A percentile compares a stretch with the other conserved stretches of the same genome.
Evolutionary conservation across 2,113 vertebrate species (phyloP).

Genomic region (Peromyscus californicus): DNA sequence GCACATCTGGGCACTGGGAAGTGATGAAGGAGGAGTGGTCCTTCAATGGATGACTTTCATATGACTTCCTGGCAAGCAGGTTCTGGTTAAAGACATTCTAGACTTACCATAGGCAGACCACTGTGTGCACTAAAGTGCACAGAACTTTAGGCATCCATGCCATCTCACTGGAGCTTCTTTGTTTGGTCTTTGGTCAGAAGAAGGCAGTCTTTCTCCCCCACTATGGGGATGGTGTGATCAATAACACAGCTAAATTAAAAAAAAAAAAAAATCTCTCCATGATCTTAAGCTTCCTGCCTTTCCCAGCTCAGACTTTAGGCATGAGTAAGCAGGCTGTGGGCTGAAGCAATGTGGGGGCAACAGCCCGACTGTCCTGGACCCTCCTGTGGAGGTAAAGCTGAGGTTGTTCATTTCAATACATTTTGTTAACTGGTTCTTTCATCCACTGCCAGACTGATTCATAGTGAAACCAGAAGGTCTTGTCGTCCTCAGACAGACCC

Average conservation of each 20-base stretch:
- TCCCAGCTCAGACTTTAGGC: not conserved
- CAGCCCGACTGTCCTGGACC: not conserved
- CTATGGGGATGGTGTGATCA: not conserved
- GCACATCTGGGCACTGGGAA: not conserved
- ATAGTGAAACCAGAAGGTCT: not conserved
- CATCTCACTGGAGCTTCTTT: not conserved
- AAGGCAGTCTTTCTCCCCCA: not conserved
- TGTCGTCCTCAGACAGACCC: not conserved
- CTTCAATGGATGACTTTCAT: not conserved
- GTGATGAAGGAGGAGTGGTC: not conserved
- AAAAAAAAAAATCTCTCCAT: not conserved
- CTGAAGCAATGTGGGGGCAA: not conserved
- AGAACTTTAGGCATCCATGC: not conserved
- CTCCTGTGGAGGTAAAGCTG: not conserved
- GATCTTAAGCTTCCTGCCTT: not conserved
- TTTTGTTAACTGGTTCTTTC: not conserved
- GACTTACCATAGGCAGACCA: not conserved
- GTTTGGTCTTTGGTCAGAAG: not conserved
- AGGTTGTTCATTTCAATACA: not conserved
- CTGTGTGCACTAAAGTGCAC: not conserved
- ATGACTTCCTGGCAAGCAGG: conserved; percentile 3
- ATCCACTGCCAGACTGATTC: conserved; percentile 14
- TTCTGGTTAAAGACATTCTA: not conserved
- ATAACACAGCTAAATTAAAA: not conserved
- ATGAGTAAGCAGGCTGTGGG: not conserved